phyloP scores from a whole-genome alignment of 2,888 invertebrate genomes.

The Ennomos fuscantarius region DNA sequence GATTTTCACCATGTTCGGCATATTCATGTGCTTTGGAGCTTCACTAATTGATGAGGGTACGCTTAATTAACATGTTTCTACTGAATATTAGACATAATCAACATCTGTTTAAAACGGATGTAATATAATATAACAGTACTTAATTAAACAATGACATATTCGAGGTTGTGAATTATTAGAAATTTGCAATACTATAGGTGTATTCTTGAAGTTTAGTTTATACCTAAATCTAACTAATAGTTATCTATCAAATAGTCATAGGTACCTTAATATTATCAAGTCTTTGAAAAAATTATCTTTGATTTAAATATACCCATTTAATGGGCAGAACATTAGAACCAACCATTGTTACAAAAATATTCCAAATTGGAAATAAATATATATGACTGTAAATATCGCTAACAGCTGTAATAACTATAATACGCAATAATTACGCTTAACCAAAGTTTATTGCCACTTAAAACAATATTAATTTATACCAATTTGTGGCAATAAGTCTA shows the following conservation, averaged over 20 bases:
- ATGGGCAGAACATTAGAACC: too few relatives aligned
- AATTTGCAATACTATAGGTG: too few relatives aligned
- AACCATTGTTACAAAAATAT: too few relatives aligned
- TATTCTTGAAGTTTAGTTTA: too few relatives aligned
- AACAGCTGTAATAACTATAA: neutral
- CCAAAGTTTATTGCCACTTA: conserved; percentile 28
- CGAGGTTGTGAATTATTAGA: neutral
- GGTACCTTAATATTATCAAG: too few relatives aligned
- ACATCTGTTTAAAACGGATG: conserved; percentile 14
- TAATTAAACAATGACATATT: neutral
- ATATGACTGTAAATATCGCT: conserved; percentile 2
- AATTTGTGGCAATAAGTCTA: conserved; percentile 34
- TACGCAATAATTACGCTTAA: conserved; percentile 14
- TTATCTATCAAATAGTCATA: too few relatives aligned
- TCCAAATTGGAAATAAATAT: too few relatives aligned
- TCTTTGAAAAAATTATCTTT: too few relatives aligned
- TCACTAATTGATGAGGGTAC: conserved; percentile 53
- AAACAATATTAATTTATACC: conserved; percentile 32
- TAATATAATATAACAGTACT: conserved; percentile 7
- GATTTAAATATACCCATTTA: too few relatives aligned
- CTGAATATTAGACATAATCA: conserved; percentile 30
- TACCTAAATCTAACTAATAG: too few relatives aligned
- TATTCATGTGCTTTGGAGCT: conserved; percentile 42
- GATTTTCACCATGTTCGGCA: conserved; percentile 18
- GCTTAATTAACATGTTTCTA: conserved; percentile 42